Percentiles rank a stretch among this genome's conserved stretches.
phyloP scores from a whole-genome alignment of 2,888 invertebrate genomes.

The Iphiclides podalirius region DNA sequence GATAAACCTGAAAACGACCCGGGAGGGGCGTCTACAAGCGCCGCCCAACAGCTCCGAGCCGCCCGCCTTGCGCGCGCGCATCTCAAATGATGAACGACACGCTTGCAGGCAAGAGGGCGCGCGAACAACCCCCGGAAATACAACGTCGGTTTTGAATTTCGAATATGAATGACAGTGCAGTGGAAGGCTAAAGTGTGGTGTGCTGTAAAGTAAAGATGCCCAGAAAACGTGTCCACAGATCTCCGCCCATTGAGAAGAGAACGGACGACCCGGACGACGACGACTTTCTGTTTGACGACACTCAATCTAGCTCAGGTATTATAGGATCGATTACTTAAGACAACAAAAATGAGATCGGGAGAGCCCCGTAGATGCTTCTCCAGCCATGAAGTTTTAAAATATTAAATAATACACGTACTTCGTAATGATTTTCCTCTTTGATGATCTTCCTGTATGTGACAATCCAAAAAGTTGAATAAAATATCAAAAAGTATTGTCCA shows the following conservation, averaged over 20 bases:
- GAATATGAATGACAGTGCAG: constrained; percentile 32
- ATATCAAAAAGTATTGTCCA: no score
- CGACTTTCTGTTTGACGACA: constrained; percentile 71
- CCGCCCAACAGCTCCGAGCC: constrained; percentile 54
- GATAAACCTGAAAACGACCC: constrained; percentile 44
- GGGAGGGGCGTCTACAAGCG: constrained; percentile 63
- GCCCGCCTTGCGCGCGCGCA: constrained; percentile 68
- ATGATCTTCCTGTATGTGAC: no score
- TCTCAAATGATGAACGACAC: constrained; percentile 55
- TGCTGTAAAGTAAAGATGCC: constrained; percentile 49
- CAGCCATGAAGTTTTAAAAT: no score
- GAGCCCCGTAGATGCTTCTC: no score
- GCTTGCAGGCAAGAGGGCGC: constrained; percentile 38
- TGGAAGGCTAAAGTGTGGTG: constrained; percentile 32
- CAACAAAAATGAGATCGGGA: no score
- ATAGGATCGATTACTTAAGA: background rate
- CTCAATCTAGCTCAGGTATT: constrained; percentile 66
- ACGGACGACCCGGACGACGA: constrained; percentile 64
- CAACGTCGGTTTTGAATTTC: constrained; percentile 22
- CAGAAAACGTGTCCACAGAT: constrained; percentile 58
- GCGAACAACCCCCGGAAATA: constrained; percentile 23
- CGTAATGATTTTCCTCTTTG: no score
- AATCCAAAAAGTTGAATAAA: no score
- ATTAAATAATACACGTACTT: no score
- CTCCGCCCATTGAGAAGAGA: constrained; percentile 57